These are phyloP conservation scores for Myotis yumanensis DNA, from an alignment of 2,113 vertebrate species.

Conservation along the genomic window DNA sequence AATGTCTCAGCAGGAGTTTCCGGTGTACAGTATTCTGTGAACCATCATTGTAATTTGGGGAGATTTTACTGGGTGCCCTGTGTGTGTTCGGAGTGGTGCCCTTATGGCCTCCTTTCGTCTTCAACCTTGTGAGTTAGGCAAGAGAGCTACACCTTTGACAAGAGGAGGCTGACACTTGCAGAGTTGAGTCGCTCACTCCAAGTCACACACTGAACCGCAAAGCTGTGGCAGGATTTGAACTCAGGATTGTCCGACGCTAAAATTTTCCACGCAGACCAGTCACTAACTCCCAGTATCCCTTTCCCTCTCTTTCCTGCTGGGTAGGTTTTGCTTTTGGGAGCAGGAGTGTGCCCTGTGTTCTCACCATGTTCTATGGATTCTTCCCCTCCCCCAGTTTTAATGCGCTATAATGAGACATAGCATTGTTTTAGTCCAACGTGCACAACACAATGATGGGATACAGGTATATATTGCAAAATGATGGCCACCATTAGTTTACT, in stretches of 20 bases:
- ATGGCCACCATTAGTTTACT: not conserved
- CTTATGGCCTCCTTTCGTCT: not conserved
- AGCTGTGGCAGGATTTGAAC: not conserved
- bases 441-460: not conserved
- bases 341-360: not conserved
- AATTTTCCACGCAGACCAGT: not conserved
- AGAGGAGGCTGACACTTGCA: not conserved
- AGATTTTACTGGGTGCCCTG: not conserved
- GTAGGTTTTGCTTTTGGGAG: not conserved
- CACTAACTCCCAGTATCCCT: not conserved
- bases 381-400: not conserved
- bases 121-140: not conserved
- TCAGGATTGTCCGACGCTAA: not conserved
- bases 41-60: not conserved
- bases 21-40: not conserved
- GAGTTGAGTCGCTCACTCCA: not conserved
- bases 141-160: not conserved
- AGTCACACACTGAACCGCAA: not conserved
- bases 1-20: not conserved
- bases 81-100: not conserved
- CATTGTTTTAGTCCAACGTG: no score
- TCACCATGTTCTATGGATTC: not conserved
- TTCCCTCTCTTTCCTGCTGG: not conserved
- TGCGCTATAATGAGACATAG: not conserved
- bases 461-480: not conserved